Percentiles rank a stretch among this genome's conserved stretches.
Evolutionary conservation across 2,113 vertebrate species (phyloP).

Genomic region (Malaclemys terrapin): DNA sequence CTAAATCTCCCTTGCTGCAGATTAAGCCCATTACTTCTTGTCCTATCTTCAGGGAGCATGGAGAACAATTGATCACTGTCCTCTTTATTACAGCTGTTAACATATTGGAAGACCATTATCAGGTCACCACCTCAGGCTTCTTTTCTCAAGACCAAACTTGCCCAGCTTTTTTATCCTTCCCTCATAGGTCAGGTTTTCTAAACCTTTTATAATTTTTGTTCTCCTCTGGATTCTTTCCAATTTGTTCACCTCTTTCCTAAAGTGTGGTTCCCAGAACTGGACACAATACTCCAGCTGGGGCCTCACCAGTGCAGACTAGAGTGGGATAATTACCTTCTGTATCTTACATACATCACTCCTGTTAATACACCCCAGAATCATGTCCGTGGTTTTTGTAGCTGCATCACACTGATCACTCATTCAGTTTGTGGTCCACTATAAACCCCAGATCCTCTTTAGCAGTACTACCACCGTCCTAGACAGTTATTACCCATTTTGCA

Average conservation of each 20-base stretch:
- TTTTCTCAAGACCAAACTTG: not conserved
- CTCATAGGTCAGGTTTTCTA: not conserved
- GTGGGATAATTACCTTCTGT: not conserved
- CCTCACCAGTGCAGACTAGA: not conserved
- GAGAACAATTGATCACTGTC: not conserved
- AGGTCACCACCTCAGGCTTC: not conserved
- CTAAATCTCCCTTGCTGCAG: not conserved
- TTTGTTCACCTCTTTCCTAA: not conserved
- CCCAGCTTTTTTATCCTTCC: not conserved
- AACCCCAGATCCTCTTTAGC: not conserved
- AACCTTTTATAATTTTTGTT: not conserved
- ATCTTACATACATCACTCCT: not conserved
- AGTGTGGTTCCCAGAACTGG: not conserved
- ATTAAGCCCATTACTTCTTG: not conserved
- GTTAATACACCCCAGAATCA: not conserved
- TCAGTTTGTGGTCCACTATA: not conserved
- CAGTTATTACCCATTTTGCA: not conserved
- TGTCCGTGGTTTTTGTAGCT: not conserved
- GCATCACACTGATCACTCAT: not conserved
- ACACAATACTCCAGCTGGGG: not conserved
- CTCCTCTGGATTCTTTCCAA: no score
- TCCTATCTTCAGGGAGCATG: not conserved
- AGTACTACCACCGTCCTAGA: not conserved
- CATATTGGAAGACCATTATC: not conserved
- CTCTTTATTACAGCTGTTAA: not conserved